phyloP scores from a whole-genome alignment of 2,797 vertebrate genomes.

The Sphenopsis melanotis region DNA sequence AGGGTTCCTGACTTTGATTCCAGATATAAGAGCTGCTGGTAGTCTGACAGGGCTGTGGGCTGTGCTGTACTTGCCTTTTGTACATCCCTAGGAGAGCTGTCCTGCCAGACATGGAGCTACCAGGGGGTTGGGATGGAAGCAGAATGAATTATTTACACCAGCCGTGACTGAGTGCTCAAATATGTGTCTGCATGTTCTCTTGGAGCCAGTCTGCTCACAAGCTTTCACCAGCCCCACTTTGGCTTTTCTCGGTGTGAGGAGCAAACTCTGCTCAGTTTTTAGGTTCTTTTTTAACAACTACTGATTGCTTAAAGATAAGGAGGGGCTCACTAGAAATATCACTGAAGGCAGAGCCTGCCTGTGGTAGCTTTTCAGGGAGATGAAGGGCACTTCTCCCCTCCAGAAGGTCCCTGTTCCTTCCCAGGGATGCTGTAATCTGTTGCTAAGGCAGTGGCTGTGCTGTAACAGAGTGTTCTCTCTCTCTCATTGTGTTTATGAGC shows the following conservation, averaged over 20 bases:
- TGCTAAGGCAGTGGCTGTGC: slow-evolving; percentile 71
- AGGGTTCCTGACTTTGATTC: background rate
- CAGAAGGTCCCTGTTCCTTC: slow-evolving; percentile 60
- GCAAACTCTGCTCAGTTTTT: background rate
- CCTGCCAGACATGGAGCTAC: background rate
- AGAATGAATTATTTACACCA: background rate
- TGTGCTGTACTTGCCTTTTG: background rate
- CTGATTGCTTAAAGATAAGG: background rate
- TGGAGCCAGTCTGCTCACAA: background rate
- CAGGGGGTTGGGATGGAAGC: background rate
- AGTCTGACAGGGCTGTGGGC: background rate
- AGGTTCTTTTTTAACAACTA: background rate
- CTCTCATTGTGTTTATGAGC: slow-evolving; percentile 65
- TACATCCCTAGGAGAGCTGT: background rate
- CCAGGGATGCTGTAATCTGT: slow-evolving; percentile 61
- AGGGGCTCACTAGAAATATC: background rate
- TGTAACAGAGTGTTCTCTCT: slow-evolving; percentile 62
- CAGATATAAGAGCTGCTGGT: background rate
- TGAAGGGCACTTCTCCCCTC: slow-evolving; percentile 56
- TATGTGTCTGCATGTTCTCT: background rate
- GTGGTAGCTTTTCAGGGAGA: slow-evolving; percentile 32
- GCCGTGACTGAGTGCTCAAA: background rate
- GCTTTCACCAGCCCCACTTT: background rate
- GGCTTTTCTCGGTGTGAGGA: background rate
- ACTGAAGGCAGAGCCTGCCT: slow-evolving; percentile 31